Percentiles rank a stretch among this genome's conserved stretches.
phyloP scores from a whole-genome alignment of 1,140 invertebrate species.

The Thaumatotibia leucotreta region DNA sequence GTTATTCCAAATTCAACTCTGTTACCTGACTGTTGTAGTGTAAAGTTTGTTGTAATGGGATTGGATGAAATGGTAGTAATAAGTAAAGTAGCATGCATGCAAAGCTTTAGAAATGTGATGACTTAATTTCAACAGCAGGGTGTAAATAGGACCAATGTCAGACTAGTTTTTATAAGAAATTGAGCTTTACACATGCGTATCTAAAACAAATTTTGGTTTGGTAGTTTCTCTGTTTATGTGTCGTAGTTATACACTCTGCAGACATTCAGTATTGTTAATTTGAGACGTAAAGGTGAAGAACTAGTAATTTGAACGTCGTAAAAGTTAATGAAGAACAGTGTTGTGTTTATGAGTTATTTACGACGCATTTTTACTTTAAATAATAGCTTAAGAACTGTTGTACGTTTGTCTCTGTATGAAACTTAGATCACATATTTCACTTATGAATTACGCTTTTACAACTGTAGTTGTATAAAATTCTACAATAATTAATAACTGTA shows the following conservation, averaged over 20 bases:
- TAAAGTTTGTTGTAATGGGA: neutral
- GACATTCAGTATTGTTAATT: neutral
- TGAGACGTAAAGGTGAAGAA: neutral
- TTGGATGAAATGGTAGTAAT: neutral
- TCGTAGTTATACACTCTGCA: too few relatives aligned
- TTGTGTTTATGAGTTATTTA: neutral
- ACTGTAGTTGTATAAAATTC: too few relatives aligned
- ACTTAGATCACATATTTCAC: too few relatives aligned
- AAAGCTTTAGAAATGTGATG: neutral
- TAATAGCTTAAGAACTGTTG: neutral
- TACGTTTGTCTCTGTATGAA: too few relatives aligned
- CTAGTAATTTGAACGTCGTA: neutral
- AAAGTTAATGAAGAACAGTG: neutral
- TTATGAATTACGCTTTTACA: too few relatives aligned
- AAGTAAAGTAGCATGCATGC: neutral
- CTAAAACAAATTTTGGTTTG: neutral
- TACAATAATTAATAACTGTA: too few relatives aligned
- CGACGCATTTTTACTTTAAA: neutral
- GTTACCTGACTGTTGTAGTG: neutral
- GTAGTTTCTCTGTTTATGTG: too few relatives aligned
- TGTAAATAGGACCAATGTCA: neutral
- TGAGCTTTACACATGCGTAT: neutral
- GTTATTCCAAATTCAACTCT: neutral
- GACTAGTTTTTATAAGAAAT: neutral
- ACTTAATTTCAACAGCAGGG: neutral